Conservation (phyloP, 1,140 invertebrate species). For the Drosophila lacteicornis region DNA sequence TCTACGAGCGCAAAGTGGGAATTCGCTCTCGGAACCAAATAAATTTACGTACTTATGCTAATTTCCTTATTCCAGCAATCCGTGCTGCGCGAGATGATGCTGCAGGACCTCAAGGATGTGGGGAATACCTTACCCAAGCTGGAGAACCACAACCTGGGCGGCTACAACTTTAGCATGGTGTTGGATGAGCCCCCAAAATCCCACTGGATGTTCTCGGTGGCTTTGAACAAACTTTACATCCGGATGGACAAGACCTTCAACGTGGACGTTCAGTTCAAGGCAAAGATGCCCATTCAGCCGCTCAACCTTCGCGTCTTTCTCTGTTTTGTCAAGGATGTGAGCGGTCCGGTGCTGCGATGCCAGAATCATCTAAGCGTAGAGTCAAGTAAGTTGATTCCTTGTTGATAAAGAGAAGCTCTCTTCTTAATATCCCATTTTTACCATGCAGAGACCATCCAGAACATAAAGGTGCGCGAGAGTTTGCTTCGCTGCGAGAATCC, state of each 20-base stretch:
- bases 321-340: slow-evolving; percentile 74
- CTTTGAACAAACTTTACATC: slow-evolving; percentile 70
- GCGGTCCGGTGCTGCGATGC: slow-evolving; percentile 74
- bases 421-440: background rate
- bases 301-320: slow-evolving; percentile 68
- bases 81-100: slow-evolving; percentile 70
- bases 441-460: slow-evolving; percentile 28
- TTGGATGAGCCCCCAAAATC: slow-evolving; percentile 62
- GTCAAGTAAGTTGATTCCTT: slow-evolving; percentile 31
- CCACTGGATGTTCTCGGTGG: slow-evolving; percentile 65
- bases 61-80: slow-evolving; percentile 66
- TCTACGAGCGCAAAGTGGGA: slow-evolving; percentile 40
- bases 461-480: slow-evolving; percentile 52
- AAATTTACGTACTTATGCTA: background rate
- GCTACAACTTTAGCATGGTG: slow-evolving; percentile 66
- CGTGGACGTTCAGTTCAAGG: slow-evolving; percentile 68
- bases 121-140: slow-evolving; percentile 65
- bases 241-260: slow-evolving; percentile 74
- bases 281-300: slow-evolving; percentile 69
- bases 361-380: slow-evolving; percentile 81
- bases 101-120: slow-evolving; percentile 43
- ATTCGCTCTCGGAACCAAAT: background rate
- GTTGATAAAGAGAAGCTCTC: no score
- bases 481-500: slow-evolving; percentile 78
- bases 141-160: slow-evolving; percentile 71